Base-by-base conservation (phyloP, 2,113 vertebrate genomes). In the Narcine bancroftii region DNA sequence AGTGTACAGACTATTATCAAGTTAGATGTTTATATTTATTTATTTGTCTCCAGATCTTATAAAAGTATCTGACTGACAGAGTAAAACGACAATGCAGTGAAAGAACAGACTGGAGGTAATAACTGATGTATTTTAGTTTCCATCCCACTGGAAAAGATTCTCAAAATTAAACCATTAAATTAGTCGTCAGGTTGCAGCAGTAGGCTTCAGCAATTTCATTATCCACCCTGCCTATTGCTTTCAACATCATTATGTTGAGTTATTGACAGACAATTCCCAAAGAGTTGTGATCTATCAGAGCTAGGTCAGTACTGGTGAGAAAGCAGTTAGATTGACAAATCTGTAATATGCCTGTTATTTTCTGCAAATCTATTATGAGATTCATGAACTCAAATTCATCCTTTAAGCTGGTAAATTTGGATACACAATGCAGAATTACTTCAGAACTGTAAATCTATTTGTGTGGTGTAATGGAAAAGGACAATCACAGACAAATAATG, bases 341-440 rank as follows among this genome's bases (percentile, higher is more conserved):
- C 33, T 56, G 50, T 60, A 85, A 85, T 60, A 60, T 87, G 81
- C 19, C 53, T 87, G 81, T 87, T 53, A 87, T 7, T 87, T 87
- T 36, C 50, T 60, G 81, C n/a, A 7, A 60, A 6, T 36, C 33
- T 21, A 60, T 63, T 60, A 19, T n/a, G 56, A 60, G 53, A 36
- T 87, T 87, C 81, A 87, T 87, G 36, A 56, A 36, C 53, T 63
- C 53, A 36, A 60, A 21, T 60, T n/a, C n/a, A 60, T 29, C 11
- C 53, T 87, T 60, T 60, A n/a, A 36, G 53, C 53, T n/a, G 36
- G 56, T 87, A 60, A 87, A 63, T 60, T 63, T n/a, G 19, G 81
- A 60, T 29, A 29, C 26, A 83, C 47, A 83, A 36, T 87, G 53
- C 53, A 36, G 33, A 87, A 17, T 60, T 60, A 21, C 15, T 19